These are phyloP conservation scores for Halichoeres trimaculatus DNA, from an alignment of 2,113 vertebrate genomes.

Conservation along the genomic window DNA sequence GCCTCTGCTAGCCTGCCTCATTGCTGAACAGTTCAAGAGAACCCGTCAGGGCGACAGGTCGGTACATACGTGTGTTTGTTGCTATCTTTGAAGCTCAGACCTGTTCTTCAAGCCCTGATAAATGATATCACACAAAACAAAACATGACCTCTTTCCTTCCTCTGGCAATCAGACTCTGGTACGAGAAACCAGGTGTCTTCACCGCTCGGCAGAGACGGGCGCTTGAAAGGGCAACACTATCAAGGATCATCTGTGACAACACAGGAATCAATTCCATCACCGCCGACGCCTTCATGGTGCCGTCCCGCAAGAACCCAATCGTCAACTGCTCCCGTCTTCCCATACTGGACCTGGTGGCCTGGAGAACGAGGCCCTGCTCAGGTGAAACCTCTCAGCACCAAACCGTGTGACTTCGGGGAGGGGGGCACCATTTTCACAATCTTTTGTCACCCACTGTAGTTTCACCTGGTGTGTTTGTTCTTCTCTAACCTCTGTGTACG, in stretches of 20 bases:
- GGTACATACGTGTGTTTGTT: conserved; percentile 1
- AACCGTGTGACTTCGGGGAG: background rate
- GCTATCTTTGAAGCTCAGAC: background rate
- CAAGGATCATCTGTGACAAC: conserved; percentile 84
- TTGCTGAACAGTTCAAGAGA: conserved; percentile 78
- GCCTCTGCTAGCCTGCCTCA: conserved; percentile 83
- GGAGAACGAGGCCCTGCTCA: conserved; percentile 62
- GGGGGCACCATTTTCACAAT: conserved; percentile 1
- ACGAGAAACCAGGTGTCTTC: conserved; percentile 77
- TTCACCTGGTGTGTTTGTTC: conserved; percentile 35
- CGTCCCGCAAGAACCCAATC: background rate
- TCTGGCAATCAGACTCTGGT: conserved; percentile 77
- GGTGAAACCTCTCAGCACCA: conserved; percentile 27
- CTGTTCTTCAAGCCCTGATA: background rate
- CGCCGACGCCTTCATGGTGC: conserved; percentile 44
- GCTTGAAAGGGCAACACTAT: conserved; percentile 50
- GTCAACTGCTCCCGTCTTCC: conserved; percentile 46
- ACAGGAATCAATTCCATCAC: conserved; percentile 72
- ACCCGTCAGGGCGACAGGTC: conserved; percentile 83
- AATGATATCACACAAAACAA: too few relatives aligned
- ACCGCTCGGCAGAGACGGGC: conserved; percentile 52
- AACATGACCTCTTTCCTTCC: background rate
- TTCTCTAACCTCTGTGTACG: background rate
- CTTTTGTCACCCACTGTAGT: background rate
- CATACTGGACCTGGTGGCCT: conserved; percentile 62